Percentiles rank a stretch among this genome's conserved stretches.
Conservation (phyloP, 2,797 vertebrate genomes). For the Leucoraja ocellata region DNA sequence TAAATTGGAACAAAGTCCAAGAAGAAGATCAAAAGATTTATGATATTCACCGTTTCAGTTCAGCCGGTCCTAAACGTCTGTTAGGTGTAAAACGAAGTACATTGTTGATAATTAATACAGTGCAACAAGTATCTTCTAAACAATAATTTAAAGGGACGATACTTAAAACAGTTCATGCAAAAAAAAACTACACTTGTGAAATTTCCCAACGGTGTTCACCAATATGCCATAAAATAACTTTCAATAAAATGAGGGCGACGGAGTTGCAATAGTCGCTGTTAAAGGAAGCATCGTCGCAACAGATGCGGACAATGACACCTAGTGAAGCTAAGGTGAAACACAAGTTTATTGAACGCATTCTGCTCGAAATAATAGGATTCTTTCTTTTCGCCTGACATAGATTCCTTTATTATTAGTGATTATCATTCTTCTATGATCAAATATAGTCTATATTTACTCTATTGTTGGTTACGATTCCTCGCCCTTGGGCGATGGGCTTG, state of each 20-base stretch:
- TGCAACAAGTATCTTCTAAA: too few relatives aligned
- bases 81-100: neutral
- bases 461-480: neutral
- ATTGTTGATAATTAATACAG: neutral
- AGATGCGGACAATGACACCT: constrained; percentile 29
- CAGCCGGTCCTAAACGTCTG: too few relatives aligned
- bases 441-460: neutral
- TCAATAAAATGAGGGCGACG: neutral
- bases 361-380: neutral
- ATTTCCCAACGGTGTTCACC: neutral
- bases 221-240: neutral
- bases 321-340: constrained; percentile 22
- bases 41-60: neutral
- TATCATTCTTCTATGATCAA: neutral
- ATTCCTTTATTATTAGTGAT: neutral
- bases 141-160: too few relatives aligned
- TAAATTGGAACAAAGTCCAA: constrained; percentile 26
- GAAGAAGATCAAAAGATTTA: neutral
- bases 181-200: neutral
- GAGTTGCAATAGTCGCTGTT: neutral
- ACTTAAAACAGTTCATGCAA: neutral
- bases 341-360: neutral
- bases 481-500: neutral
- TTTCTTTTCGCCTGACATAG: too few relatives aligned
- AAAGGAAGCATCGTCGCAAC: neutral